Conservation (phyloP, 2,888 invertebrate genomes). For the Drosophila prolongata region DNA sequence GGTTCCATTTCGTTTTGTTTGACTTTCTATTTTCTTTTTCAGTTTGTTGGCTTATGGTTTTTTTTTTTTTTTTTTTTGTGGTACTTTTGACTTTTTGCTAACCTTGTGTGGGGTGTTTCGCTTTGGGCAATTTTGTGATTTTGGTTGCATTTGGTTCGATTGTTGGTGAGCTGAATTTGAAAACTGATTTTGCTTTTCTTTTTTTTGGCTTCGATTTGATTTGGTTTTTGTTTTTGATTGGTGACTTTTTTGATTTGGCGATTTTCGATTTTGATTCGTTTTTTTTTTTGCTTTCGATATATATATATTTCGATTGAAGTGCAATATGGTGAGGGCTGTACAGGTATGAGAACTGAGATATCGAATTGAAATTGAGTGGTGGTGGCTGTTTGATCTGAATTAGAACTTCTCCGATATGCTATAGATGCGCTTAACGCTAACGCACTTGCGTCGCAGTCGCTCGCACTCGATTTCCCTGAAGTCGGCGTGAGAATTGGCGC, state of each 20-base stretch:
- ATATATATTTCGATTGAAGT: constrained; percentile 29
- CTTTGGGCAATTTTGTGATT: constrained; percentile 78
- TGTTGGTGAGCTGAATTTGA: constrained; percentile 31
- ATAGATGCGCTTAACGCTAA: constrained; percentile 84
- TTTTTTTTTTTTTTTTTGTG: constrained; percentile 15
- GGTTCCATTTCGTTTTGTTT: constrained; percentile 15
- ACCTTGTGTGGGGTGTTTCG: constrained; percentile 76
- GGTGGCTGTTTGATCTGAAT: constrained; percentile 37
- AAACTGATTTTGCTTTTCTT: constrained; percentile 23
- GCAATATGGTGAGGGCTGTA: constrained; percentile 38
- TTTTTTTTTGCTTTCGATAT: constrained; percentile 17
- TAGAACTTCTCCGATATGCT: constrained; percentile 84
- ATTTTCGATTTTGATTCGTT: constrained; percentile 32
- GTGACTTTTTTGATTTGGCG: constrained; percentile 31
- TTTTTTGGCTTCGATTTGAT: constrained; percentile 18
- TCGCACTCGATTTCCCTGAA: constrained; percentile 83
- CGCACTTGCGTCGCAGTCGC: constrained; percentile 82
- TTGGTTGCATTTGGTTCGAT: constrained; percentile 68
- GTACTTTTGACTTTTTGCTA: constrained; percentile 57
- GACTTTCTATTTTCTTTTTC: constrained; percentile 22
- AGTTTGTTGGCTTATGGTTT: constrained; percentile 22
- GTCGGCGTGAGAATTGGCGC: constrained; percentile 79
- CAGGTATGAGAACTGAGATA: constrained; percentile 36
- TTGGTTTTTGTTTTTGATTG: constrained; percentile 37
- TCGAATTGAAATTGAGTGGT: constrained; percentile 34